phyloP scores from a whole-genome alignment of 2,113 vertebrate genomes.

The Anas platyrhynchos region DNA sequence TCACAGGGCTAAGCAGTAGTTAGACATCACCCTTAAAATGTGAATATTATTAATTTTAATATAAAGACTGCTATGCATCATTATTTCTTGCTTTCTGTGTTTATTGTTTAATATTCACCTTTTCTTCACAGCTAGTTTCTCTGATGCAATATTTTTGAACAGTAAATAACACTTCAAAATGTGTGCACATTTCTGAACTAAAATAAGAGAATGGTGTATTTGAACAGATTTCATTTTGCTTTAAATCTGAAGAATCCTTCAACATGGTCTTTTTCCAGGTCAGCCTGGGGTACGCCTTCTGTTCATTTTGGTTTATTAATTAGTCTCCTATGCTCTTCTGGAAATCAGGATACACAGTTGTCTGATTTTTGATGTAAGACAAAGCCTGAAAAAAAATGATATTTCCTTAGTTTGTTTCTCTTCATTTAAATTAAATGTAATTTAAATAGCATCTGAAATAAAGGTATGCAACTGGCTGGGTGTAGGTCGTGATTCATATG shows the following conservation, averaged over 20 bases:
- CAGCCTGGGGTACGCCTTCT: not conserved
- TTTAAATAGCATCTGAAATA: conserved; percentile 62
- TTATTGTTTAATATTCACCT: not conserved
- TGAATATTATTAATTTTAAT: not conserved
- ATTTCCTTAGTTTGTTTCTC: conserved; percentile 6
- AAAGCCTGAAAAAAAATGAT: not conserved
- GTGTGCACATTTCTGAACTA: not conserved
- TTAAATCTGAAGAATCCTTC: not conserved
- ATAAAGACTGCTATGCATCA: not conserved
- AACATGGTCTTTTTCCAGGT: not conserved
- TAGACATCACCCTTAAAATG: not conserved
- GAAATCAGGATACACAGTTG: not conserved
- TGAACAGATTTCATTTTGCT: not conserved
- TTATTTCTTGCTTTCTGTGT: not conserved
- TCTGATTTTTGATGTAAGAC: not conserved
- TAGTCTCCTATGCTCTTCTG: not conserved
- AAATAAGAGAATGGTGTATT: not conserved
- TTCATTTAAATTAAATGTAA: conserved; percentile 11
- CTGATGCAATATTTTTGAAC: not conserved
- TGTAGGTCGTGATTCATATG: conserved; percentile 55
- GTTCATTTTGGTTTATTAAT: not conserved
- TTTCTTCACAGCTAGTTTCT: not conserved
- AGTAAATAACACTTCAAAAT: not conserved
- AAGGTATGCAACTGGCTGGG: conserved; percentile 31
- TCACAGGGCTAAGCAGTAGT: not conserved